Percentiles rank a stretch among this genome's conserved stretches.
Conservation (phyloP, 2,797 vertebrate species). For the Pseudocheirus occidentalis region DNA sequence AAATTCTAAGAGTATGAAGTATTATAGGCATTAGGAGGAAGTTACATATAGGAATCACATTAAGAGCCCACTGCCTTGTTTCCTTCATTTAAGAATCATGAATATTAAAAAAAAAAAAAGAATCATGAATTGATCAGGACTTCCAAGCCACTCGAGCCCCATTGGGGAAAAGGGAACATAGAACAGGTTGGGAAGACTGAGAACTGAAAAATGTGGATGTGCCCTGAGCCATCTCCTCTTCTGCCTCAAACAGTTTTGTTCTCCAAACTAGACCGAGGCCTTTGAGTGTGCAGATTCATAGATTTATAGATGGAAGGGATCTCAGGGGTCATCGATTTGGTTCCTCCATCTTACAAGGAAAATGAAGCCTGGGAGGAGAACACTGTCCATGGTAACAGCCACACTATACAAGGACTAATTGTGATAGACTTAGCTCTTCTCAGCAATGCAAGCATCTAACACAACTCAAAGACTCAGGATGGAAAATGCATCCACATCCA, state of each 20-base stretch:
- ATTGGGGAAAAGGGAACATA: neutral
- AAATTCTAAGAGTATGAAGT: neutral
- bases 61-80: neutral
- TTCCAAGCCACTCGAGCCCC: neutral
- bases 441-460: too few species aligned
- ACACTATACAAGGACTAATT: too few species aligned
- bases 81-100: neutral
- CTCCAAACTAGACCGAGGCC: neutral
- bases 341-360: neutral
- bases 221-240: conserved; percentile 2
- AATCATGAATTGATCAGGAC: neutral
- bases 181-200: neutral
- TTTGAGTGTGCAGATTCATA: neutral
- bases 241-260: conserved; percentile 3
- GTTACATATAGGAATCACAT: neutral
- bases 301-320: neutral
- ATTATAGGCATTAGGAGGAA: neutral
- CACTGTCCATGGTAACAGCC: too few species aligned
- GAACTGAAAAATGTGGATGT: neutral
- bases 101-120: neutral
- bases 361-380: neutral
- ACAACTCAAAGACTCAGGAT: too few species aligned
- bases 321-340: neutral
- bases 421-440: too few species aligned
- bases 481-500: too few species aligned